Percentiles rank a stretch among this genome's conserved stretches.
Evolutionary conservation across 2,888 invertebrate genomes (phyloP).

Genomic region (Petrolisthes cinctipes): DNA sequence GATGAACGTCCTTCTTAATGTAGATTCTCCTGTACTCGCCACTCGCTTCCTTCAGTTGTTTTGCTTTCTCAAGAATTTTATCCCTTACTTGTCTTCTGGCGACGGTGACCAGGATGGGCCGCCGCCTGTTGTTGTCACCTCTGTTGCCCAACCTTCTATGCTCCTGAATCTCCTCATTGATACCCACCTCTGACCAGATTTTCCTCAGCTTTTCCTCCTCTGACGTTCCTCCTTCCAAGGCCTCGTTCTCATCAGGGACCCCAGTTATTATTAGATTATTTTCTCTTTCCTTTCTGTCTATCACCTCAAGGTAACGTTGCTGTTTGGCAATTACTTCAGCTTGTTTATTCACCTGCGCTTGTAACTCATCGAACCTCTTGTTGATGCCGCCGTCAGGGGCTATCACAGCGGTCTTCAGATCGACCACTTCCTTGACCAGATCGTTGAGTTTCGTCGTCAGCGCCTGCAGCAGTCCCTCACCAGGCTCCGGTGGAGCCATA

Average conservation of each 20-base stretch:
- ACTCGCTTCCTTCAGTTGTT: slow-evolving; percentile 3
- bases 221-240: background rate
- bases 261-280: slow-evolving; percentile 1
- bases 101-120: background rate
- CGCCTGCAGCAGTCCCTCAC: background rate
- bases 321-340: slow-evolving; percentile 9
- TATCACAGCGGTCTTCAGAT: no score
- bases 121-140: background rate
- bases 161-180: background rate
- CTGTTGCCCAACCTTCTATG: background rate
- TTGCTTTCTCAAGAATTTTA: background rate
- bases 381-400: no score
- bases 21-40: background rate
- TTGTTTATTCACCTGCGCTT: slow-evolving; percentile 8
- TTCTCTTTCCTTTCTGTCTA: slow-evolving; percentile 16
- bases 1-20: slow-evolving; percentile 34
- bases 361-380: no score
- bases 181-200: background rate
- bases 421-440: background rate
- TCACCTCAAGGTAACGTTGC: slow-evolving; percentile 9
- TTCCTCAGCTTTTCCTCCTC: background rate
- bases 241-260: background rate
- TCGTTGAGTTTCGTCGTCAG: background rate
- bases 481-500: background rate
- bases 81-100: background rate